Conservation (phyloP, 2,888 invertebrate genomes). For the Sesamia inferens region DNA sequence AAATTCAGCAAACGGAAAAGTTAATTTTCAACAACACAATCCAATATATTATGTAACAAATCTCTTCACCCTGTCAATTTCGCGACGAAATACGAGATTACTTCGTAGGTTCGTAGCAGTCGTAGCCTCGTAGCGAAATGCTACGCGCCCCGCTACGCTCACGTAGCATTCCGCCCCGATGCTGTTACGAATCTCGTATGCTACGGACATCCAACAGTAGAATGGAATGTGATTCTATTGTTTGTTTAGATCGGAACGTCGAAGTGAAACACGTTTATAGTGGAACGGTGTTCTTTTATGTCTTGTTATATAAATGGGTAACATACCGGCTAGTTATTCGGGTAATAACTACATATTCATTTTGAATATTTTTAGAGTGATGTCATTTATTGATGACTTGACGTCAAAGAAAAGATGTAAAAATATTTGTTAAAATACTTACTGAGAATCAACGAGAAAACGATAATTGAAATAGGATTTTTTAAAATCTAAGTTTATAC, state of each 20-base stretch:
- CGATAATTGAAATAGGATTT: too few species aligned
- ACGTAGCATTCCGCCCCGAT: constrained; percentile 51
- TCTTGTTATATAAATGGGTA: constrained; percentile 6
- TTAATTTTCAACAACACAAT: constrained; percentile 6
- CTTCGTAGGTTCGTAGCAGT: constrained; percentile 36
- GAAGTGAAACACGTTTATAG: constrained; percentile 43
- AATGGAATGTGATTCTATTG: constrained; percentile 55
- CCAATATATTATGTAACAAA: neutral
- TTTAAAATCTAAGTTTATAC: neutral
- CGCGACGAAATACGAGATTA: constrained; percentile 5
- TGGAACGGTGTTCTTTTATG: constrained; percentile 22
- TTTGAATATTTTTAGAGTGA: neutral
- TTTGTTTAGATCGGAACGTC: constrained; percentile 37
- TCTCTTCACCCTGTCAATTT: constrained; percentile 7
- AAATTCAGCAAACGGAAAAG: neutral
- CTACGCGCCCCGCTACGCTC: constrained; percentile 47
- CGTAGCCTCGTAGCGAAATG: constrained; percentile 36
- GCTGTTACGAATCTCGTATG: constrained; percentile 57
- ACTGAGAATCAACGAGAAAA: neutral
- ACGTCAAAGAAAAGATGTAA: neutral
- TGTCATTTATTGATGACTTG: neutral
- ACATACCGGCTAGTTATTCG: neutral
- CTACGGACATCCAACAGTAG: constrained; percentile 59
- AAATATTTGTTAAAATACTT: neutral
- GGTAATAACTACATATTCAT: neutral